These are phyloP conservation scores for Scatophagus argus DNA, from an alignment of 2,113 vertebrate genomes.

Conservation along the genomic window DNA sequence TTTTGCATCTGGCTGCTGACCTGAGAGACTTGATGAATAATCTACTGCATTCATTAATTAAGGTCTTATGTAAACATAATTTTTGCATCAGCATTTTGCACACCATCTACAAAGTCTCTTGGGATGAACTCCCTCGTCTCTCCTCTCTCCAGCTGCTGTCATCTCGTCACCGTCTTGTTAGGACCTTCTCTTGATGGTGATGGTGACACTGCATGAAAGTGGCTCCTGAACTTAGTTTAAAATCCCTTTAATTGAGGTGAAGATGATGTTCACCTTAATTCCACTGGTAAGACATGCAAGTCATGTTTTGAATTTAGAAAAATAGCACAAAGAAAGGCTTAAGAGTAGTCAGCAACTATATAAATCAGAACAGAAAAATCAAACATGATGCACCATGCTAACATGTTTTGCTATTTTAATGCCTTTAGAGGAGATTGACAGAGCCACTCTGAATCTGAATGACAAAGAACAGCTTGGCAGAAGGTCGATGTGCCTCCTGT, in stretches of 20 bases:
- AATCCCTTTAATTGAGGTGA: slow-evolving; percentile 3
- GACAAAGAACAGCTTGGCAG: slow-evolving; percentile 7
- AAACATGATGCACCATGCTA: neutral
- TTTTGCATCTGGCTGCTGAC: slow-evolving; percentile 14
- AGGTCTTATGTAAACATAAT: slow-evolving; percentile 24
- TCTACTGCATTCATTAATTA: neutral
- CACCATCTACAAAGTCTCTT: slow-evolving; percentile 1
- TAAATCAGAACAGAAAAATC: no score
- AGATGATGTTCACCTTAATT: neutral
- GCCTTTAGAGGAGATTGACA: slow-evolving; percentile 2
- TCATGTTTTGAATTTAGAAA: no score
- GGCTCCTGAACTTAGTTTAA: neutral
- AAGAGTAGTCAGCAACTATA: no score
- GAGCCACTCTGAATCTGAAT: neutral
- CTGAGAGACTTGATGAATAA: neutral
- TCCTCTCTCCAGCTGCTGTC: slow-evolving; percentile 9
- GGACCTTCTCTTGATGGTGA: neutral
- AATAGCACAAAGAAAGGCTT: neutral
- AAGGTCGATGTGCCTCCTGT: neutral
- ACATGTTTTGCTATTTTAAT: neutral
- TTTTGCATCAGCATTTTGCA: slow-evolving; percentile 11
- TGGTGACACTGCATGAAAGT: neutral
- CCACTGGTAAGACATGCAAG: neutral
- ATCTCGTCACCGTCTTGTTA: neutral
- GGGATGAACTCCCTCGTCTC: slow-evolving; percentile 1